Evolutionary conservation across 1,140 invertebrate species (phyloP).

Genomic region (Drosophila ogumai): DNA sequence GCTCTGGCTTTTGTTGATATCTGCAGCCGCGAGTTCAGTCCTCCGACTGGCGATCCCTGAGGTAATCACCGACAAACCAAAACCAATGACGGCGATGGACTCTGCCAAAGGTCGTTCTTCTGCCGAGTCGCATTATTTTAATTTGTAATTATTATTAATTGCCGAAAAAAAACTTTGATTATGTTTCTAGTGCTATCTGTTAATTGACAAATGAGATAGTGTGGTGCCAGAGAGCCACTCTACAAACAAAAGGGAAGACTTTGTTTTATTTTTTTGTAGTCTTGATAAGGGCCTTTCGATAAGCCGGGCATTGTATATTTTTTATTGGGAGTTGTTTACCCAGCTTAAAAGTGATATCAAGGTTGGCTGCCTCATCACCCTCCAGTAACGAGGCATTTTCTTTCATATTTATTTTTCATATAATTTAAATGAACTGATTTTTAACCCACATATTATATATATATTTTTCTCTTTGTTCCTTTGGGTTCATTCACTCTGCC

Average conservation of each 20-base stretch:
- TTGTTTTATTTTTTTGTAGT: constrained; percentile 5
- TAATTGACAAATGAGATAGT: constrained; percentile 24
- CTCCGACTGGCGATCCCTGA: constrained; percentile 12
- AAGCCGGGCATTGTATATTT: constrained; percentile 13
- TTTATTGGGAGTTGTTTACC: constrained; percentile 32
- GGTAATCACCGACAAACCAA: constrained; percentile 8
- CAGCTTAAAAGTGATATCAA: constrained; percentile 25
- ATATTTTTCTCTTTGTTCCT: constrained; percentile 15
- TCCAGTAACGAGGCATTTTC: constrained; percentile 1
- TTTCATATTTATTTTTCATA: constrained; percentile 1
- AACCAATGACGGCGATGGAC: constrained; percentile 23
- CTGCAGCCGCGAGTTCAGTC: constrained; percentile 46
- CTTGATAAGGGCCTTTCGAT: constrained; percentile 35
- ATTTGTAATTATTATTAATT: constrained; percentile 47
- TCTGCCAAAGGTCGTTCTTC: constrained; percentile 21
- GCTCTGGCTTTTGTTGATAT: constrained; percentile 50
- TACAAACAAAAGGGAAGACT: constrained; percentile 28
- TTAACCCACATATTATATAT: constrained; percentile 1
- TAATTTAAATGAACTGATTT: constrained; percentile 9
- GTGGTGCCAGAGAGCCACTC: no score
- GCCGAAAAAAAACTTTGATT: constrained; percentile 10
- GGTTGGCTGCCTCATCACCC: constrained; percentile 12
- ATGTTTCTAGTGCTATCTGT: constrained; percentile 8
- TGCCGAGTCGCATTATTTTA: constrained; percentile 37
- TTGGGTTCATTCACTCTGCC: constrained; percentile 30